Percentiles rank a stretch among this genome's conserved stretches.
These are phyloP conservation scores for Helleia helle DNA, from an alignment of 2,888 invertebrate species.

Conservation along the genomic window DNA sequence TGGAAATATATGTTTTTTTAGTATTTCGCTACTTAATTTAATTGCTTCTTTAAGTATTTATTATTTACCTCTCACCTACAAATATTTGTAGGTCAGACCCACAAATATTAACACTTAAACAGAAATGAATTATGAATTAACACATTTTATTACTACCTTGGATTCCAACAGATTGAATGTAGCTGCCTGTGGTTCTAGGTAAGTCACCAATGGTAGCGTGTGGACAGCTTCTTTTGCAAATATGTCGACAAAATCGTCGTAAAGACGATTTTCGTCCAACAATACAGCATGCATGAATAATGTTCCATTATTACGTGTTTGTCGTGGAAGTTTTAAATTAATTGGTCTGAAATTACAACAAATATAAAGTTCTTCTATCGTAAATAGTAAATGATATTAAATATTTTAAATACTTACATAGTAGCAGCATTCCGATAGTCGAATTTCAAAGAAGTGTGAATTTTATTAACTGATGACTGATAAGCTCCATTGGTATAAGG, in stretches of 20 bases:
- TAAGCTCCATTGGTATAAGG: conserved; percentile 67
- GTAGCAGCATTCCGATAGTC: conserved; percentile 72
- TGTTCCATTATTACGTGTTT: conserved; percentile 88
- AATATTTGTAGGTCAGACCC: no score
- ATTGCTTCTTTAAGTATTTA: no score
- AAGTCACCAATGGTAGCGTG: conserved; percentile 80
- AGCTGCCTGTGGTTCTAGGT: conserved; percentile 82
- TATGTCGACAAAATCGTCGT: conserved; percentile 72
- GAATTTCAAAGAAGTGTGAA: conserved; percentile 77
- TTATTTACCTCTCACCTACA: no score
- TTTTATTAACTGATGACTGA: conserved; percentile 58
- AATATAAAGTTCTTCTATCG: no score
- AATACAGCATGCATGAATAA: conserved; percentile 84
- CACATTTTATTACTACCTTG: conserved; percentile 21
- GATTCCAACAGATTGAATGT: conserved; percentile 80
- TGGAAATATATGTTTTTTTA: conserved; percentile 28
- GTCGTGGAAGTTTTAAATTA: conserved; percentile 79
- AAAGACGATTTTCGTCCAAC: conserved; percentile 61
- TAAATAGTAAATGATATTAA: no score
- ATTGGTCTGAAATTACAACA: conserved; percentile 69
- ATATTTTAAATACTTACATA: conserved; percentile 52
- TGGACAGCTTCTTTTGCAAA: conserved; percentile 76
- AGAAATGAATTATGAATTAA: no score
- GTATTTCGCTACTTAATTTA: background rate
- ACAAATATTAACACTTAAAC: no score